Evolutionary conservation across 2,888 invertebrate species (phyloP), one percentile per base, ranked within the genome.

Genomic region (Drosophila infuscata): DNA sequence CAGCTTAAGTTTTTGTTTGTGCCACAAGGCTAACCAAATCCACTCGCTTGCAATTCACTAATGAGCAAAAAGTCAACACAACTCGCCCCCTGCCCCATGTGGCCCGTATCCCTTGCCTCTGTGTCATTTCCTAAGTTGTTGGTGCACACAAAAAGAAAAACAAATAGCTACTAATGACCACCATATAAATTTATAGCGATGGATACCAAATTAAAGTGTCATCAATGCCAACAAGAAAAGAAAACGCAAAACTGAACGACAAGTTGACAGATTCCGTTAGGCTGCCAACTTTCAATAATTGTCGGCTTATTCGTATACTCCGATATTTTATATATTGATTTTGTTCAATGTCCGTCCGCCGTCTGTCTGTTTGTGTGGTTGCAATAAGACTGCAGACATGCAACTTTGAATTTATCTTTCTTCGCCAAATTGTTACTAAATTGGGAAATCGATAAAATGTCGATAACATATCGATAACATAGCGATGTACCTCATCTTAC

Each of bases 51-150:
- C 41, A 38, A 30, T 38, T 53, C 41, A 35, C 57, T 82, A 78
- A 78, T 73, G 75, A 78, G 79, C 86, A 73, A 73, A 66, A 73
- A 84, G 58, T 68, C 64, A 64, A 29, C 56, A 73, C 51, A 30
- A 36, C 58, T 11, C 30, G 46, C 15, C 15, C 25, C 46, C 4
- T 46, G 15, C 46, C 20, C 15, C 46, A 25, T 25, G 20, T 46
- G 4, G 15, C 8, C 20, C 46, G 46, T 25, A 46, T 15, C 20
- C 4, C 46, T 46, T 4, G 8, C 20, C 29, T 30, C 46, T 32
- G 25, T n/a, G 36, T 38, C 63, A 59, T 62, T 62, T 56, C 43
- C 36, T 38, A 74, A 74, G 35, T 53, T 29, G 17, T 6, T 8
- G 8, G 0, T 30, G n/a, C 20, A 59, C 5, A 48, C 6, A 68